A percentile compares a stretch with the other conserved stretches of the same genome.
phyloP scores from a whole-genome alignment of 1,140 invertebrate genomes.

The Trinorchestia longiramus region DNA sequence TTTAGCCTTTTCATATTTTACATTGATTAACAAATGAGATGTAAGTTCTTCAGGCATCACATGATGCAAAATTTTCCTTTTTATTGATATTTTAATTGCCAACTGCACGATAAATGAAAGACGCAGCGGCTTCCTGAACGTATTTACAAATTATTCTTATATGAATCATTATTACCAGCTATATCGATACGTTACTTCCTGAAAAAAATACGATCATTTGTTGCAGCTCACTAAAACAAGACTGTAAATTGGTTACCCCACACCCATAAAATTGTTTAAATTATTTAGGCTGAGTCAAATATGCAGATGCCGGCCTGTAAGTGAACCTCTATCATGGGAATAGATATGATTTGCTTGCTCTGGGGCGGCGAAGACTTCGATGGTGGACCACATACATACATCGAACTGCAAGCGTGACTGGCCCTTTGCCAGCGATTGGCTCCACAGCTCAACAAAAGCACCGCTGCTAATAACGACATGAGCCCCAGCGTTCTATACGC shows the following conservation, averaged over 20 bases:
- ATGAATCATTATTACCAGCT: neutral
- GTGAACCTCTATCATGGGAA: neutral
- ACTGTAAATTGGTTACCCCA: neutral
- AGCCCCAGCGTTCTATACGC: neutral
- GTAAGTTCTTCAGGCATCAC: neutral
- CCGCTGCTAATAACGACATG: conserved; percentile 6
- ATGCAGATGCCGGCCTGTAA: neutral
- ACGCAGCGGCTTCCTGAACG: neutral
- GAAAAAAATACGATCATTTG: neutral
- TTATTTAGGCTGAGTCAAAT: neutral
- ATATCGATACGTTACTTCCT: neutral
- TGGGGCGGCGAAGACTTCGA: neutral
- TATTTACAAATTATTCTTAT: neutral
- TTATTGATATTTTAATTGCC: too few species aligned
- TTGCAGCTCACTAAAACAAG: neutral
- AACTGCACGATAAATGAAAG: too few species aligned
- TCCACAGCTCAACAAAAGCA: conserved; percentile 23
- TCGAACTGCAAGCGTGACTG: conserved; percentile 32
- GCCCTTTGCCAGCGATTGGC: conserved; percentile 19
- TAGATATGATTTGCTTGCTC: neutral
- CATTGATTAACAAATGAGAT: too few species aligned
- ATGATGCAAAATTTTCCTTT: neutral
- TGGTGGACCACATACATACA: neutral
- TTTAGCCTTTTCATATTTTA: too few species aligned
- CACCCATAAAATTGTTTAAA: neutral